Percentiles rank a stretch among this genome's conserved stretches.
Conservation (phyloP, 2,888 invertebrate species). For the Dryadula phaetusa region DNA sequence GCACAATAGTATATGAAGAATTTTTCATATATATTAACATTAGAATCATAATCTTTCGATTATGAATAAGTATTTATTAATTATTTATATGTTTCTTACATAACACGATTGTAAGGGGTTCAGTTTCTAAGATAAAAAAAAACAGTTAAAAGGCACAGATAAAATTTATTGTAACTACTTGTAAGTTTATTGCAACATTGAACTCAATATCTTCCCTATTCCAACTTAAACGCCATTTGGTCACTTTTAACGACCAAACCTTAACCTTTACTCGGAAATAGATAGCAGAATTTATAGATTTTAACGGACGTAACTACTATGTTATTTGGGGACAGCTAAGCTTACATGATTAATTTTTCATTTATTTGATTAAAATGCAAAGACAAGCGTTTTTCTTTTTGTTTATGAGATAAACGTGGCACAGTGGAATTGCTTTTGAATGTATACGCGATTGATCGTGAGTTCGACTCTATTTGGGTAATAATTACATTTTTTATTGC, state of each 20-base stretch:
- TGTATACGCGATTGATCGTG: too few relatives aligned
- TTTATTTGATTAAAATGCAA: too few relatives aligned
- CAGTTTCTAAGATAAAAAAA: neutral
- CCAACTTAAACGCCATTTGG: constrained; percentile 13
- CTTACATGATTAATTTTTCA: neutral
- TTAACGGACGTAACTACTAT: constrained; percentile 3
- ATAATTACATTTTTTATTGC: too few relatives aligned
- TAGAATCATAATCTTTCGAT: too few relatives aligned
- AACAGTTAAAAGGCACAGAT: neutral
- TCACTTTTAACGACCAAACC: constrained; percentile 16
- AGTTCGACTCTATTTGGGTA: too few relatives aligned
- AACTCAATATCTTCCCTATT: constrained; percentile 1
- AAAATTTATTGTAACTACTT: neutral
- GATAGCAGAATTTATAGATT: constrained; percentile 15
- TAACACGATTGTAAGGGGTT: neutral
- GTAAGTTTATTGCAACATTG: constrained; percentile 14
- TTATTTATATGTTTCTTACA: too few relatives aligned
- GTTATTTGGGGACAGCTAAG: neutral
- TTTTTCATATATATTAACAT: too few relatives aligned
- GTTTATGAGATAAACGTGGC: too few relatives aligned
- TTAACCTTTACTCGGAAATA: constrained; percentile 18
- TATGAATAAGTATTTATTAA: too few relatives aligned
- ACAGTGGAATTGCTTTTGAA: too few relatives aligned
- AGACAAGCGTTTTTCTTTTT: too few relatives aligned
- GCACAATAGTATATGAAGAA: too few relatives aligned